phyloP scores from a whole-genome alignment of 2,113 vertebrate species.

The Pomatostomus ruficeps region DNA sequence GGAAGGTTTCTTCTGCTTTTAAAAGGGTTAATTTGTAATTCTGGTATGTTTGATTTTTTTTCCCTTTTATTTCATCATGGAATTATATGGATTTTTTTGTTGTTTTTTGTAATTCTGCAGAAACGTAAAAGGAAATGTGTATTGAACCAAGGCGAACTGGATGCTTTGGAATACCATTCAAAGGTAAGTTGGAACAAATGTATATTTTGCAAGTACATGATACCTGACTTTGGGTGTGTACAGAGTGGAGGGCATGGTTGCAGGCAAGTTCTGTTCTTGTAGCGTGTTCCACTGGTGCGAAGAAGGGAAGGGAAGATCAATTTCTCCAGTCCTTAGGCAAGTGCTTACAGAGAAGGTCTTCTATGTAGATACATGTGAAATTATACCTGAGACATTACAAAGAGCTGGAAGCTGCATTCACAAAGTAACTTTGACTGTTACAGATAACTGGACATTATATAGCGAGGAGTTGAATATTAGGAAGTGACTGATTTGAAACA shows the following conservation, averaged over 20 bases:
- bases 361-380: not conserved
- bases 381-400: not conserved
- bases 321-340: not conserved
- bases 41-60: not conserved
- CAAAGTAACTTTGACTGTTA: not conserved
- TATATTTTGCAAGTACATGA: not conserved
- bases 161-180: slow-evolving; percentile 82
- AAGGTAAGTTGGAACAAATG: slow-evolving; percentile 69
- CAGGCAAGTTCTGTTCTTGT: not conserved
- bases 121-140: slow-evolving; percentile 80
- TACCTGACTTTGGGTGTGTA: not conserved
- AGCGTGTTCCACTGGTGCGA: not conserved
- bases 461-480: not conserved
- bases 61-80: not conserved
- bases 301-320: not conserved
- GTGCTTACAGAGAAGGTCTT: not conserved
- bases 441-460: not conserved
- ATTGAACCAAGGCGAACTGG: slow-evolving; percentile 88
- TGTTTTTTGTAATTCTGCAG: slow-evolving; percentile 57
- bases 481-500: not conserved
- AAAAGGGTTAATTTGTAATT: not conserved
- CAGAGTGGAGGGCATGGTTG: not conserved
- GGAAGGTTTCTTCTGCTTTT: not conserved
- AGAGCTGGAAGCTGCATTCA: not conserved
- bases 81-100: not conserved